Conservation (phyloP, 2,888 invertebrate species). For the Blomia tropicalis region DNA sequence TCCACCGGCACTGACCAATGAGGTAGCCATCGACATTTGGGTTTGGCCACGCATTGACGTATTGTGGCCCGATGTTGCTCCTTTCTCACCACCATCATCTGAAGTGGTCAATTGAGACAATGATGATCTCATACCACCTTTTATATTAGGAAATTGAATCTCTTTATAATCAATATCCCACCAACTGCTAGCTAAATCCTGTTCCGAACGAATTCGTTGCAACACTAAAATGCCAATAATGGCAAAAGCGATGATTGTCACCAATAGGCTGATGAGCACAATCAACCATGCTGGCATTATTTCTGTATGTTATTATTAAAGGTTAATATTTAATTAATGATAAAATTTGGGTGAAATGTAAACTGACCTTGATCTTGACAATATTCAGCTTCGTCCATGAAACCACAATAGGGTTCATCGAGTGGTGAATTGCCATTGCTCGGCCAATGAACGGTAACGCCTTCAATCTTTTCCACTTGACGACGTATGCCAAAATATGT, state of each 20-base stretch:
- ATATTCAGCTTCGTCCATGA: slow-evolving; percentile 55
- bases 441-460: slow-evolving; percentile 26
- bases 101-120: not conserved
- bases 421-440: slow-evolving; percentile 38
- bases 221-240: not conserved
- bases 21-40: not conserved
- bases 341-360: not conserved
- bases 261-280: not conserved
- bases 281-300: not conserved
- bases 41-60: not conserved
- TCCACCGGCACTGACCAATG: slow-evolving; percentile 5
- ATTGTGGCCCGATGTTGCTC: not conserved
- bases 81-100: not conserved
- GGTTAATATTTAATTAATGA: not conserved
- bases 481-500: slow-evolving; percentile 25
- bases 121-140: not conserved
- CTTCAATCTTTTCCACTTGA: slow-evolving; percentile 23
- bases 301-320: not conserved
- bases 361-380: slow-evolving; percentile 38
- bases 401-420: slow-evolving; percentile 63
- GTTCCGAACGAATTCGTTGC: not conserved
- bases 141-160: not conserved
- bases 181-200: not conserved
- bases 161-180: slow-evolving; percentile 16
- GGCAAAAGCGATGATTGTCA: not conserved